Evolutionary conservation across 2,113 vertebrate genomes (phyloP).

Genomic region (Mustela nigripes): DNA sequence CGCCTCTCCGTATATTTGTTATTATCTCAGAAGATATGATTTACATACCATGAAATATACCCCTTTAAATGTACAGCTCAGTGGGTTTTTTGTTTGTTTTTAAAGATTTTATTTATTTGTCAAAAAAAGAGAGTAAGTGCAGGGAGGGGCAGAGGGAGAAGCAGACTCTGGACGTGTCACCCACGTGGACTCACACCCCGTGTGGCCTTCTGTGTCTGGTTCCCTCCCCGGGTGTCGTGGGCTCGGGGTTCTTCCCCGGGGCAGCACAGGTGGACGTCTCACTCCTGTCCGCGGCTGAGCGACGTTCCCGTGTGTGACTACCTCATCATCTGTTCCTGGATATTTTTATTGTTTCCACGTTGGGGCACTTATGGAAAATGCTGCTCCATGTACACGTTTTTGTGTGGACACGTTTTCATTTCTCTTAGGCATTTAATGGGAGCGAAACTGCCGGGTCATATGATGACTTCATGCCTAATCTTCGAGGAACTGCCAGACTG

Average conservation of each 20-base stretch:
- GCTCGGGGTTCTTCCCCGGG: neutral
- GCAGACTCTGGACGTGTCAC: neutral
- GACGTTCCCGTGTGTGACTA: no score
- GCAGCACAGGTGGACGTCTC: fast-evolving
- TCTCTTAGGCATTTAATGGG: neutral
- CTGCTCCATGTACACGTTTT: neutral
- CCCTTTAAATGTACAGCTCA: neutral
- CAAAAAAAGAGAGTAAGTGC: no score
- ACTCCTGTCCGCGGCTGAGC: fast-evolving
- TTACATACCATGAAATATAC: neutral
- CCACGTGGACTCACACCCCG: fast-evolving
- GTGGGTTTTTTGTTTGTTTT: no score
- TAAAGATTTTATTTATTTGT: no score
- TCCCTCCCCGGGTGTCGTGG: neutral
- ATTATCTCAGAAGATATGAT: neutral
- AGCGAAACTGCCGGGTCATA: neutral
- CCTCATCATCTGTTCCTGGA: neutral
- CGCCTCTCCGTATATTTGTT: neutral
- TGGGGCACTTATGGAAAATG: neutral
- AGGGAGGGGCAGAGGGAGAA: no score
- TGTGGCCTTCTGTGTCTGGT: neutral
- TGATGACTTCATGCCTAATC: neutral
- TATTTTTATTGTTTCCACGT: neutral
- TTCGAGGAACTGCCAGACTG: neutral
- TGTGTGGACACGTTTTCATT: neutral